Evolutionary conservation across 1,140 invertebrate genomes (phyloP).

Genomic region (Ooceraea biroi): DNA sequence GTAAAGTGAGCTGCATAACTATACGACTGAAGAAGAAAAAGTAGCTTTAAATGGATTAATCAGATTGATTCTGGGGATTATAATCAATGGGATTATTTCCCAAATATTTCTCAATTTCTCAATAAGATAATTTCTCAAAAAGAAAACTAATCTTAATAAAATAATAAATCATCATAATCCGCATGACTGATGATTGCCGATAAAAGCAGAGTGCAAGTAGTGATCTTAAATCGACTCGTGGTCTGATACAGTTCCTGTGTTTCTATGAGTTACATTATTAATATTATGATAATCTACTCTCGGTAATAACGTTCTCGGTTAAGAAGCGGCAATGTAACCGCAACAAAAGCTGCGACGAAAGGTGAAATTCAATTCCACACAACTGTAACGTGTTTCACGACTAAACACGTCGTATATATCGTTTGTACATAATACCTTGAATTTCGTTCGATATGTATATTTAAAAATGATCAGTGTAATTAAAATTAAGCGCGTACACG

Average conservation of each 20-base stretch:
- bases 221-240: slow-evolving; percentile 19
- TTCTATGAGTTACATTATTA: not conserved
- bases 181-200: not conserved
- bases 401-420: too few species aligned
- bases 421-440: not conserved
- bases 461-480: too few species aligned
- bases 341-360: too few species aligned
- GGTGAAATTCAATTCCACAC: not conserved
- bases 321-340: not conserved
- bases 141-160: too few species aligned
- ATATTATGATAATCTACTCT: not conserved
- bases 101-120: too few species aligned
- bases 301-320: too few species aligned
- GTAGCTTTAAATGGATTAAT: not conserved
- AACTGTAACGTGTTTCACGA: not conserved
- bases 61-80: not conserved
- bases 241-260: slow-evolving; percentile 28
- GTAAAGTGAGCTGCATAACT: not conserved
- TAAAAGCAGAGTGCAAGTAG: slow-evolving; percentile 1
- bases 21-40: slow-evolving; percentile 15
- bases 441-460: not conserved
- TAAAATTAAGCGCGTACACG: too few species aligned
- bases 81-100: not conserved
- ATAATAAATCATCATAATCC: too few species aligned
- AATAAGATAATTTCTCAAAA: not conserved